A percentile compares a stretch with the other conserved stretches of the same genome.
Conservation (phyloP, 2,888 invertebrate genomes). For the Desoria tigrina region DNA sequence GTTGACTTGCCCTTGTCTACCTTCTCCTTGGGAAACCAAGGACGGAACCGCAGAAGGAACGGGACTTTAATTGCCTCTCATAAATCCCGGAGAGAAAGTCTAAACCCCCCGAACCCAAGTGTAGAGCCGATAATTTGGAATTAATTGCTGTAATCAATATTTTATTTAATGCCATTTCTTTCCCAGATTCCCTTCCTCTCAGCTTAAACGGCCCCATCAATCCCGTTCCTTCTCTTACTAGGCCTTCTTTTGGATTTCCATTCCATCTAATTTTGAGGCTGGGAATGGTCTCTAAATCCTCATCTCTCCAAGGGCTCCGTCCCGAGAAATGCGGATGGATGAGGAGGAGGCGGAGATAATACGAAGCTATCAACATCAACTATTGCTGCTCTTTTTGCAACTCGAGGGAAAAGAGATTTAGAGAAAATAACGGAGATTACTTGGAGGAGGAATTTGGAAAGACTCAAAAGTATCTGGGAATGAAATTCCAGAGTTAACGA, state of each 20-base stretch:
- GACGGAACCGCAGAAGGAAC: too few species aligned
- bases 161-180: slow-evolving; percentile 19
- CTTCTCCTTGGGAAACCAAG: too few species aligned
- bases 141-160: slow-evolving; percentile 22
- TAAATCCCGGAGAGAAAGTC: not conserved
- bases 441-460: not conserved
- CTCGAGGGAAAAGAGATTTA: not conserved
- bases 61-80: not conserved
- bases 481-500: slow-evolving; percentile 5
- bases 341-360: too few species aligned
- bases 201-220: slow-evolving; percentile 8
- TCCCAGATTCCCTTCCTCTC: not conserved
- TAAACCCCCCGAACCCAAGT: slow-evolving; percentile 5
- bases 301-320: too few species aligned
- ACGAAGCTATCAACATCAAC: too few species aligned
- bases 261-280: too few species aligned
- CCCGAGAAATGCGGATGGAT: too few species aligned
- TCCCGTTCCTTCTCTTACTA: too few species aligned
- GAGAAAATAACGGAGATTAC: slow-evolving; percentile 1
- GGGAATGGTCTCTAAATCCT: too few species aligned
- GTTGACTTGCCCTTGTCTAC: too few species aligned
- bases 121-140: slow-evolving; percentile 21
- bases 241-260: too few species aligned
- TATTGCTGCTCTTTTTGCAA: not conserved
- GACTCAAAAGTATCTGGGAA: slow-evolving; percentile 3